Conservation (phyloP, 2,888 invertebrate genomes). For the Linnaemya tessellans region DNA sequence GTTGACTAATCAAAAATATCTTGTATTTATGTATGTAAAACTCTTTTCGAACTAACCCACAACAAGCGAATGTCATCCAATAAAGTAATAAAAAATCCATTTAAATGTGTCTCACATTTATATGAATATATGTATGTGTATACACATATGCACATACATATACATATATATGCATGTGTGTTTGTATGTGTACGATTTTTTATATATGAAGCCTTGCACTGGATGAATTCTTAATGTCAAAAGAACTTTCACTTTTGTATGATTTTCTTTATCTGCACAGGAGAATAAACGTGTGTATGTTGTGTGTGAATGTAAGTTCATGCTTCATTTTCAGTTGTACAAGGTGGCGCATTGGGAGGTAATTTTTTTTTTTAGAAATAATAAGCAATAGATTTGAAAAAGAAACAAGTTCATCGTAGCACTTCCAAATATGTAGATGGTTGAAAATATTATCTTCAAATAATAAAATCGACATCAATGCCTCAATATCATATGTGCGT, state of each 20-base stretch:
- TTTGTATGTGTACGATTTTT: not conserved
- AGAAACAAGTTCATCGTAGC: not conserved
- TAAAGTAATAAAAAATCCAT: conserved; percentile 58
- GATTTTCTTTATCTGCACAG: conserved; percentile 20
- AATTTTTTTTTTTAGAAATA: not conserved
- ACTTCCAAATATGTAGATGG: not conserved
- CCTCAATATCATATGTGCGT: too few relatives aligned
- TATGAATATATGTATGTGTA: conserved; percentile 20
- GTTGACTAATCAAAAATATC: too few relatives aligned
- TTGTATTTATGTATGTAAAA: too few relatives aligned
- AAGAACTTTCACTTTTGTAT: conserved; percentile 68
- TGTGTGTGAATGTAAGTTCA: not conserved
- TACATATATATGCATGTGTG: not conserved
- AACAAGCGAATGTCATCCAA: conserved; percentile 38
- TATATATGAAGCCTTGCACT: conserved; percentile 19
- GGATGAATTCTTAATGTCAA: conserved; percentile 57
- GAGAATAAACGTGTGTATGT: not conserved
- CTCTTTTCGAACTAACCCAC: not conserved
- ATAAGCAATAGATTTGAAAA: not conserved
- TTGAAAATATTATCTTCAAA: too few relatives aligned
- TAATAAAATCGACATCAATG: too few relatives aligned
- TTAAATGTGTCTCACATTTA: conserved; percentile 63
- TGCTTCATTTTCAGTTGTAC: conserved; percentile 38
- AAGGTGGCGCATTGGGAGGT: not conserved
- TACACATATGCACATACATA: not conserved